Percentiles rank a stretch among this genome's conserved stretches.
Evolutionary conservation across 2,888 invertebrate species (phyloP).

Genomic region (Artemia sp.): DNA sequence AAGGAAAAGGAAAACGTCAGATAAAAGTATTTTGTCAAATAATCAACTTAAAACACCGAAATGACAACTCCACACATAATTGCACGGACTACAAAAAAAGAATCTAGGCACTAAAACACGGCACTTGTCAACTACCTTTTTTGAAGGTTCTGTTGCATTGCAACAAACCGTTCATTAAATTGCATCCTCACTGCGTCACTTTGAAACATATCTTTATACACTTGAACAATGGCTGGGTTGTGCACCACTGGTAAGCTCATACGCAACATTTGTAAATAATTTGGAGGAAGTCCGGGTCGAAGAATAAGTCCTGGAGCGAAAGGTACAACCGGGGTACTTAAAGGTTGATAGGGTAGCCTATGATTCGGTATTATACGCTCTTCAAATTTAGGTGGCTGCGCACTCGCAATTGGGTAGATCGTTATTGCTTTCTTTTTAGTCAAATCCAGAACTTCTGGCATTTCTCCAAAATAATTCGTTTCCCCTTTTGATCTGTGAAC

Average conservation of each 20-base stretch:
- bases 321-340: not conserved
- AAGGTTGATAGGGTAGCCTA: not conserved
- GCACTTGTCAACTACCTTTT: not conserved
- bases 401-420: not conserved
- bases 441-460: not conserved
- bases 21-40: too few relatives aligned
- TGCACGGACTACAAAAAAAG: too few relatives aligned
- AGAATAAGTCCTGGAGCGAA: not conserved
- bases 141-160: slow-evolving; percentile 13
- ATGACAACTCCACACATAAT: too few relatives aligned
- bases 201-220: slow-evolving; percentile 22
- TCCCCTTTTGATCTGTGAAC: too few relatives aligned
- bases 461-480: too few relatives aligned
- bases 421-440: slow-evolving; percentile 1
- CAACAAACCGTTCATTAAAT: not conserved
- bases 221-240: slow-evolving; percentile 20
- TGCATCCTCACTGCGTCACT: slow-evolving; percentile 16
- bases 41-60: too few relatives aligned
- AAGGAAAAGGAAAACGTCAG: too few relatives aligned
- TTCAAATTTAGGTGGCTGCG: not conserved
- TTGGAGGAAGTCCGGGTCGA: slow-evolving; percentile 5
- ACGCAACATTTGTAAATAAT: slow-evolving; percentile 9
- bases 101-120: too few relatives aligned
- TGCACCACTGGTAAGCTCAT: not conserved
- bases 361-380: not conserved